Conservation (phyloP, 2,113 vertebrate species). For the Chauna torquata region DNA sequence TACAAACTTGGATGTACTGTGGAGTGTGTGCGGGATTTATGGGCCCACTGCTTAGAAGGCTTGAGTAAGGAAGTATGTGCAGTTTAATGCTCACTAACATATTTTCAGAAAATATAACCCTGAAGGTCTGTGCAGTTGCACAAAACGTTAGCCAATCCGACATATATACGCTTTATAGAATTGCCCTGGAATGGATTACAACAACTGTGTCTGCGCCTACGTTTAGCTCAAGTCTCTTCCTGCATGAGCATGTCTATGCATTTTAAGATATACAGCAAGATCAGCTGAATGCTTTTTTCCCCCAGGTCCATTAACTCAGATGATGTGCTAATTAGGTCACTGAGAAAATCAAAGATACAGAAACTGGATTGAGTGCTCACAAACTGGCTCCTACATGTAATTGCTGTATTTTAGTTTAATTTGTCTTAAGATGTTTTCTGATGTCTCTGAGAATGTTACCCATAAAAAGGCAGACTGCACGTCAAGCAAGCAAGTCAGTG, state of each 20-base stretch:
- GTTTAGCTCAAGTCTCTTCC: not conserved
- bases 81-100: not conserved
- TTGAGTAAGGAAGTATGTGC: not conserved
- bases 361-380: not conserved
- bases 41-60: not conserved
- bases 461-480: conserved; percentile 3
- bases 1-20: not conserved
- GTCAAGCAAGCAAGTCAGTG: not conserved
- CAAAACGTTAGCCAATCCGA: not conserved
- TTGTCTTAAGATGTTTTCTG: not conserved
- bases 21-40: not conserved
- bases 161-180: not conserved
- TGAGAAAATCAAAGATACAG: not conserved
- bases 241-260: not conserved
- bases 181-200: not conserved
- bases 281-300: not conserved
- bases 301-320: not conserved
- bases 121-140: not conserved
- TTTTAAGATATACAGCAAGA: not conserved
- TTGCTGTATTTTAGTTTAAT: not conserved
- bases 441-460: not conserved
- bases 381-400: not conserved
- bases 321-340: conserved; percentile 38
- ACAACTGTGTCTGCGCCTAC: not conserved
- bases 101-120: not conserved